Conservation (phyloP, 2,113 vertebrate genomes). For the Scopus umbretta region DNA sequence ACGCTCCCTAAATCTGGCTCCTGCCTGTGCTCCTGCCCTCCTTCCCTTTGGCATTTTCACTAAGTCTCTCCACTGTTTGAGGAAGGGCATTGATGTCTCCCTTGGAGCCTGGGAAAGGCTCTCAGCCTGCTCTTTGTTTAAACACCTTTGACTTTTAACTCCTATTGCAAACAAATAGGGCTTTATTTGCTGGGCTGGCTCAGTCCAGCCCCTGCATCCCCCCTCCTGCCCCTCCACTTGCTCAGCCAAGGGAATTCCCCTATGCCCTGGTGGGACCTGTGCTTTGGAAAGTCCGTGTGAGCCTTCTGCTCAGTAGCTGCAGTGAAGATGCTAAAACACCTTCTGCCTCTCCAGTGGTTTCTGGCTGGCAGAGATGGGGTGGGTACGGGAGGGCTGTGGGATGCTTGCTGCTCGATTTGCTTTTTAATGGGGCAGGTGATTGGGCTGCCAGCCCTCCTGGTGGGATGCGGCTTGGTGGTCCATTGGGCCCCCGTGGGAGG, state of each 20-base stretch:
- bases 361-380: neutral
- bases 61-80: neutral
- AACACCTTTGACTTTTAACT: constrained; percentile 20
- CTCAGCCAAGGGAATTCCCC: neutral
- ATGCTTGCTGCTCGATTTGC: neutral
- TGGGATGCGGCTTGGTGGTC: neutral
- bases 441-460: neutral
- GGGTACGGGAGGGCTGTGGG: neutral
- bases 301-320: neutral
- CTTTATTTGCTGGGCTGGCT: rapidly evolving
- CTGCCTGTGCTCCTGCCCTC: neutral
- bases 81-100: neutral
- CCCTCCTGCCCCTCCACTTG: neutral
- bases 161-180: neutral
- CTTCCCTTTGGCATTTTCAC: neutral
- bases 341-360: neutral
- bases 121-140: neutral
- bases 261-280: rapidly evolving
- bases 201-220: neutral
- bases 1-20: neutral
- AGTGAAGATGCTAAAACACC: neutral
- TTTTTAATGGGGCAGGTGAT: neutral
- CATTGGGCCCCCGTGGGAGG: neutral
- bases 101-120: neutral
- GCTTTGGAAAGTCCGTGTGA: neutral